Evolutionary conservation across 2,888 invertebrate genomes (phyloP), one percentile per base, ranked within the genome.

Genomic region (Stenchaetothrips biformis): DNA sequence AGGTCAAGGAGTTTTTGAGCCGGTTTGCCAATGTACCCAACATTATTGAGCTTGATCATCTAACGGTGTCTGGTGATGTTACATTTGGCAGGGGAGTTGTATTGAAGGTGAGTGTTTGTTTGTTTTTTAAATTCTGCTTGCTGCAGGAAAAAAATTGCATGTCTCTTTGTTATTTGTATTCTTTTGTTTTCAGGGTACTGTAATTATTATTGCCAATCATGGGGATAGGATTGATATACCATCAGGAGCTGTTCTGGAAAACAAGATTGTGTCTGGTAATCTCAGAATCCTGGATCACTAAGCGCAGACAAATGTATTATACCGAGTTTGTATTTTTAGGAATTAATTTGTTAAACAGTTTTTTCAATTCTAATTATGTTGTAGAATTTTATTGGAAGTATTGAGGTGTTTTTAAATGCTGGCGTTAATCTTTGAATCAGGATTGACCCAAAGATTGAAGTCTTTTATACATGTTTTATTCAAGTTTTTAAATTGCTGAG

Each of bases 261-360:
- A 99, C 88, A 99, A 99, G 88, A 99, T 99, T 83, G 99, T 99
- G 0, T 99, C 99, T 8, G 99, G 99, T 82, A 99, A 99, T 87
- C 91, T 99, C 85, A 93, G 99, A 85, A 99, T 99, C 85, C 89
- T 99, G 85, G 98, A 98, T 88, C 99, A 99, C 87, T 99, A 91
- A 88, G 80, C 25, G 21, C 25, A 0, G 0, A 74, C 7, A 37
- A 37, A 37, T 37, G 37, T 37, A 37, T 37, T 37, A 37, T 1
- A 59, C n/a, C n/a, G 13, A 59, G 11, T 74, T 67, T 74, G 25
- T 25, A 74, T 6, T 74, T n/a, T 25, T 74, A 25, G 21, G 25
- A 25, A 74, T 13, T 4, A 74, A 74, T 74, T 74, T 74, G 25
- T 25, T 8, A 74, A 21, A 21, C 11, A 53, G 53, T 59, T 59